These are phyloP conservation scores for Anomalospiza imberbis DNA, from an alignment of 2,797 vertebrate genomes.

Conservation along the genomic window DNA sequence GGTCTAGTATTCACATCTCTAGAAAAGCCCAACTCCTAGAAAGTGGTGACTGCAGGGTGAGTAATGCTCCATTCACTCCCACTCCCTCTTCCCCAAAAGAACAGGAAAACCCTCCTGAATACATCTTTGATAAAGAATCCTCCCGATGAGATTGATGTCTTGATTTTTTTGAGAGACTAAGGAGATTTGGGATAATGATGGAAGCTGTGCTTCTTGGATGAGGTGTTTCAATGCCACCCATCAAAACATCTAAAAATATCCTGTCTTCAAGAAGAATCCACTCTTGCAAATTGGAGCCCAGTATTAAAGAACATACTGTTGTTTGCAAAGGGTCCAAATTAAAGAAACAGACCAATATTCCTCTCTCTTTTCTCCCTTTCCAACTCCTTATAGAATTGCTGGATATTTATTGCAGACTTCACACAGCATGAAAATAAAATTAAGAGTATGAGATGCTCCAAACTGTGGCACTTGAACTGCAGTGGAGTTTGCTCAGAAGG, in stretches of 20 bases:
- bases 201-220: background rate
- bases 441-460: background rate
- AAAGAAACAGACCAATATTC: background rate
- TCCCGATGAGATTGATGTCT: background rate
- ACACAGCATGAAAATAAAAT: background rate
- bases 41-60: background rate
- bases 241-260: constrained; percentile 28
- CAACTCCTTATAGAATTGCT: background rate
- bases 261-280: background rate
- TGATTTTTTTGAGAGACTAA: background rate
- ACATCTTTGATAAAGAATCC: background rate
- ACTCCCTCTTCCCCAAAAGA: background rate
- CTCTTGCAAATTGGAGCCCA: background rate
- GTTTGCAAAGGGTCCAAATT: background rate
- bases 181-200: background rate
- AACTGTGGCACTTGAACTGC: background rate
- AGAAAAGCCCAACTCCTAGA: background rate
- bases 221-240: background rate
- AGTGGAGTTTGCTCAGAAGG: background rate
- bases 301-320: background rate
- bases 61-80: background rate
- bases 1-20: background rate
- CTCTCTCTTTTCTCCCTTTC: background rate
- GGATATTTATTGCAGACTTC: background rate
- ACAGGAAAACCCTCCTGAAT: background rate